phyloP scores from a whole-genome alignment of 2,888 invertebrate species.

The Heteromyza rotundicornis region DNA sequence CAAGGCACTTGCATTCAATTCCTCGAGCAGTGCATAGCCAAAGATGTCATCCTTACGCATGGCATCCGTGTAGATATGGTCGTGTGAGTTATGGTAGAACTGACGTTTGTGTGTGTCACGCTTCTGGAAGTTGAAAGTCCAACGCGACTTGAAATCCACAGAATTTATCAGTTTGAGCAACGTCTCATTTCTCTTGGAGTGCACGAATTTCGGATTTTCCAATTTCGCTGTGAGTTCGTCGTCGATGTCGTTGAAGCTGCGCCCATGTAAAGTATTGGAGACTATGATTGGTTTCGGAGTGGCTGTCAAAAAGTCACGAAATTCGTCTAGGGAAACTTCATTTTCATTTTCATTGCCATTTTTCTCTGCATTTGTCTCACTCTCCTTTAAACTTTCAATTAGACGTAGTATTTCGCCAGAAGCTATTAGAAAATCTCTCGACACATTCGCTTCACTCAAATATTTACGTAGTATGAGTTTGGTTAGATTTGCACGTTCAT shows the following conservation, averaged over 20 bases:
- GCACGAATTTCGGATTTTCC: not conserved
- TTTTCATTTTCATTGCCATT: too few species aligned
- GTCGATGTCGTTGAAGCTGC: not conserved
- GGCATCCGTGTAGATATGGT: slow-evolving; percentile 29
- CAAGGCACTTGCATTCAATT: slow-evolving; percentile 37
- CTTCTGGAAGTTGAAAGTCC: slow-evolving; percentile 38
- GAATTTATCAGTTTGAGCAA: not conserved
- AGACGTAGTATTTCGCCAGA: not conserved
- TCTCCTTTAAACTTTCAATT: not conserved
- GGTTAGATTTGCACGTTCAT: too few species aligned
- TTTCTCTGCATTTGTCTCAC: not conserved
- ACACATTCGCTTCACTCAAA: not conserved
- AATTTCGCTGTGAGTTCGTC: not conserved
- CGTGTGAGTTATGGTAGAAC: slow-evolving; percentile 24
- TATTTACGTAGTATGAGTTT: too few species aligned
- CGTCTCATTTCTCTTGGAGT: not conserved
- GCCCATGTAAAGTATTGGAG: not conserved
- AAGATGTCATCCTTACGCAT: slow-evolving; percentile 40
- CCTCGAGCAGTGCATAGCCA: slow-evolving; percentile 26
- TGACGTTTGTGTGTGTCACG: slow-evolving; percentile 35
- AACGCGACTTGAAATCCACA: slow-evolving; percentile 32
- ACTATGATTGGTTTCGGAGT: not conserved
- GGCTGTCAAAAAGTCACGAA: too few species aligned
- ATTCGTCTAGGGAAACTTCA: too few species aligned
- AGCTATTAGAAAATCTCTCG: not conserved